Base-by-base conservation (phyloP, 1,140 invertebrate genomes). In the Nomia melanderi region DNA sequence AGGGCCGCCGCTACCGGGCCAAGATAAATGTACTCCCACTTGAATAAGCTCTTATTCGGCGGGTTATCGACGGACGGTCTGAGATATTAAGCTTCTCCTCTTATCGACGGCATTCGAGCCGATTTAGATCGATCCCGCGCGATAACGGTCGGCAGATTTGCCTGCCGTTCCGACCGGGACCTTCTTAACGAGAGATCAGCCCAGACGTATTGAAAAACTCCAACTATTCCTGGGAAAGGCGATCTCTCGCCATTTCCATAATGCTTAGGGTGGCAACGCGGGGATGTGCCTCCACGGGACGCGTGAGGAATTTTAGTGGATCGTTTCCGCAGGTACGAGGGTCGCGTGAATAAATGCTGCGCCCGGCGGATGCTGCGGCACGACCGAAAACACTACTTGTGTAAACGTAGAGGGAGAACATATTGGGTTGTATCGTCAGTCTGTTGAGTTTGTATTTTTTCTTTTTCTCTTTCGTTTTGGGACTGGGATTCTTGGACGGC, bases 1-100 rank as follows among this genome's bases (percentile, higher is more conserved):
- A 54, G 54, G 36, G 33, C 36, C 77, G 80, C 65, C 59, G 78
- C 53, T 25, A n/a, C 36, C 59, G 47, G 20, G 20, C 39, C 76
- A 77, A 85, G 85, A 86, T 85, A 82, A 83, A 86, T 85, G 85
- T 83, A 79, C 27, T 74, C 69, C 56, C 67, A 81, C 66, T 85
- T 56, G 83, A 78, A 78, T 85, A 80, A 71, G 76, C 77, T 83
- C 69, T 59, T 73, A 71, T 78, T 83, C 77, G 57, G 3, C 3
- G 33, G 72, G 44, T 60, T 66, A 67, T 71, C 71, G 59, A 62
- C 23, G 23, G 73, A 64, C 64, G 39, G 53, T 39, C 39, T 54
- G 66, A 44, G 69, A 81, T 79, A 82, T 83, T 79, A 83, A 77
- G 54, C 69, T n/a, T 36, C 41, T 39, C 70, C 80, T n/a, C n/a